Base-by-base conservation (phyloP, 1,140 invertebrate genomes). In the Papilio glaucus region DNA sequence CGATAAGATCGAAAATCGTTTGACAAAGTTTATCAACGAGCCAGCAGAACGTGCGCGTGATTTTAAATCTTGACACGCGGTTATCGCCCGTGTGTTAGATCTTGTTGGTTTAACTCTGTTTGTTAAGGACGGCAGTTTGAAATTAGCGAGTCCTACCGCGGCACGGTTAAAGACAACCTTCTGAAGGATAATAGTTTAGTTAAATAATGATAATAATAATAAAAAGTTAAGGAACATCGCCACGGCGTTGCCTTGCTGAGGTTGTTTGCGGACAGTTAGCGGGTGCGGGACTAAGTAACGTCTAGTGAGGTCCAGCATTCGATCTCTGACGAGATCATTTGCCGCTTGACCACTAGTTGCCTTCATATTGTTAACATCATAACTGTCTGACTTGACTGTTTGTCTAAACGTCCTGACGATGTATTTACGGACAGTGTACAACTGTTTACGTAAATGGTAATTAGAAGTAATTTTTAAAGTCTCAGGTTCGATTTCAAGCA, bases 111-210 rank as follows among this genome's bases (percentile, higher is more conserved):
- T 78, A 73, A 76, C 68, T 68, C 70, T 82, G 75, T 80, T 82
- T 80, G 65, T 77, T 73, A 75, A 82, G 80, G 80, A 82, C 78
- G 74, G 72, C 45, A 73, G 78, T 75, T 78, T 72, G 38, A 78
- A 82, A 82, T 82, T 82, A 82, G 80, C 80, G 75, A 75, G 76
- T 82, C 74, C 80, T 82, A 82, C 80, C 78, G 80, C 80, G 80
- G 80, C 73, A 62, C 49, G 37, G 21, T 53, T 69, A 74, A 74
- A 74, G 72, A 41, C 33, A 42, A 24, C 53, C n/a, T 39, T 12
- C 61, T 21, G 37, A 42, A 68, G 53, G 49, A 29, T 73, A 73
- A 73, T 73, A 69, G 72, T 69, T 61, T 26, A 53, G 18, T 26
- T 49, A 69, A 73, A 73, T 73, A 73, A 21, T 21, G 15, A 45